A percentile compares a stretch with the other conserved stretches of the same genome.
phyloP scores from a whole-genome alignment of 2,888 invertebrate genomes.

The Athalia circularis region DNA sequence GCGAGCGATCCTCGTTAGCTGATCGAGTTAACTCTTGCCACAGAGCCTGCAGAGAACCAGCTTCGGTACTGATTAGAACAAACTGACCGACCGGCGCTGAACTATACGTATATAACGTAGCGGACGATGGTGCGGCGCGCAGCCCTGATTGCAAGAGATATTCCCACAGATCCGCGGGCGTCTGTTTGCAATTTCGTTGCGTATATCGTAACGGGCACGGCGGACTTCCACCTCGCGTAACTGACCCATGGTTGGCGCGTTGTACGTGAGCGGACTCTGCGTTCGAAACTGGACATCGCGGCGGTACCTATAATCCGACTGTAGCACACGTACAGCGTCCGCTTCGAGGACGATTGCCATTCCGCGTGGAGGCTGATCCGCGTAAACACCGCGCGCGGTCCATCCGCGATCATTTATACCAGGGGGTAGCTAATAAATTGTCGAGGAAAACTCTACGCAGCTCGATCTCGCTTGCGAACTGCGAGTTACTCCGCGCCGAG shows the following conservation, averaged over 20 bases:
- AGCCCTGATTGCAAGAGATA: conserved; percentile 70
- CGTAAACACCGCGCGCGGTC: neutral
- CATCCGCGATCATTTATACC: neutral
- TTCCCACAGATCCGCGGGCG: conserved; percentile 49
- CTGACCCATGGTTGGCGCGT: conserved; percentile 38
- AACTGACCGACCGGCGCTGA: conserved; percentile 67
- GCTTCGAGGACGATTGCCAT: conserved; percentile 26
- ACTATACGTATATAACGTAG: too few relatives aligned
- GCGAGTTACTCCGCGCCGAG: neutral
- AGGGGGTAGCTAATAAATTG: conserved; percentile 34
- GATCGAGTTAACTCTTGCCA: conserved; percentile 43
- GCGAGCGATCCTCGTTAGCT: conserved; percentile 38
- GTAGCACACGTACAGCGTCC: too few relatives aligned
- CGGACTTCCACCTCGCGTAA: conserved; percentile 41
- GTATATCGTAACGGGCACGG: conserved; percentile 22
- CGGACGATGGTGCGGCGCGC: conserved; percentile 57
- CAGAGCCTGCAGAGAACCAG: neutral
- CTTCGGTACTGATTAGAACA: conserved; percentile 72
- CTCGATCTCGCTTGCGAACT: neutral
- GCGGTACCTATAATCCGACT: neutral
- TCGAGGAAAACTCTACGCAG: conserved; percentile 12
- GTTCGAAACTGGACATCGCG: neutral
- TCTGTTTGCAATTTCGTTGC: conserved; percentile 43
- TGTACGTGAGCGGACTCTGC: conserved; percentile 39
- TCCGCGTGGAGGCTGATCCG: conserved; percentile 10